Evolutionary conservation across 2,888 invertebrate species (phyloP).

Genomic region (Leucoma salicis): DNA sequence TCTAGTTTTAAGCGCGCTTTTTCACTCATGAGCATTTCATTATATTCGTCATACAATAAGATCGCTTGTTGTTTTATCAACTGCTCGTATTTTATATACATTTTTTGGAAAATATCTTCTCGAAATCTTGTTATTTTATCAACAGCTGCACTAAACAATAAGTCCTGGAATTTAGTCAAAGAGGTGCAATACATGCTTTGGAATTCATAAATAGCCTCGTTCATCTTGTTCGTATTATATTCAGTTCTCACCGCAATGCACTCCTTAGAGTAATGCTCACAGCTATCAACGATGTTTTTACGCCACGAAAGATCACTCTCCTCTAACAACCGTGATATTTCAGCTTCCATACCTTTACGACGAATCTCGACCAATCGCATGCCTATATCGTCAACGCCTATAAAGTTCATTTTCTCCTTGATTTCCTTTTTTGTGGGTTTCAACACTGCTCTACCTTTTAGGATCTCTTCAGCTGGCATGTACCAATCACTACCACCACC

Average conservation of each 20-base stretch:
- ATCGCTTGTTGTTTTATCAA: slow-evolving; percentile 56
- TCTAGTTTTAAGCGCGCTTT: slow-evolving; percentile 46
- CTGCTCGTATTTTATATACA: slow-evolving; percentile 47
- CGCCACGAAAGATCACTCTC: slow-evolving; percentile 58
- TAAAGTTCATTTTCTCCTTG: slow-evolving; percentile 49
- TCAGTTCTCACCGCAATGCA: slow-evolving; percentile 36
- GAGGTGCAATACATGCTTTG: slow-evolving; percentile 48
- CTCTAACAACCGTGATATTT: slow-evolving; percentile 40
- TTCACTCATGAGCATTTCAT: slow-evolving; percentile 44
- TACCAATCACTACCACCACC: slow-evolving; percentile 69
- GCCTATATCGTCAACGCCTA: slow-evolving; percentile 52
- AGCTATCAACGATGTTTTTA: slow-evolving; percentile 33
- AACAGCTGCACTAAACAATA: slow-evolving; percentile 51
- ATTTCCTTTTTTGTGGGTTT: slow-evolving; percentile 54
- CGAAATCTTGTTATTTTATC: slow-evolving; percentile 48
- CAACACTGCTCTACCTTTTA: slow-evolving; percentile 54
- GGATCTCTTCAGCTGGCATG: slow-evolving; percentile 56
- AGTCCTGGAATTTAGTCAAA: slow-evolving; percentile 51
- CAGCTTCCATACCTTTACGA: slow-evolving; percentile 41
- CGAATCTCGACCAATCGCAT: slow-evolving; percentile 43
- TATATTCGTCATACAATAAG: slow-evolving; percentile 51
- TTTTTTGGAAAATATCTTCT: slow-evolving; percentile 44
- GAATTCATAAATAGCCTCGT: slow-evolving; percentile 53
- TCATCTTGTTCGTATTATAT: slow-evolving; percentile 50
- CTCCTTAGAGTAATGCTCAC: slow-evolving; percentile 41